These are phyloP conservation scores for Lota lota DNA, from an alignment of 2,113 vertebrate genomes.

Conservation along the genomic window DNA sequence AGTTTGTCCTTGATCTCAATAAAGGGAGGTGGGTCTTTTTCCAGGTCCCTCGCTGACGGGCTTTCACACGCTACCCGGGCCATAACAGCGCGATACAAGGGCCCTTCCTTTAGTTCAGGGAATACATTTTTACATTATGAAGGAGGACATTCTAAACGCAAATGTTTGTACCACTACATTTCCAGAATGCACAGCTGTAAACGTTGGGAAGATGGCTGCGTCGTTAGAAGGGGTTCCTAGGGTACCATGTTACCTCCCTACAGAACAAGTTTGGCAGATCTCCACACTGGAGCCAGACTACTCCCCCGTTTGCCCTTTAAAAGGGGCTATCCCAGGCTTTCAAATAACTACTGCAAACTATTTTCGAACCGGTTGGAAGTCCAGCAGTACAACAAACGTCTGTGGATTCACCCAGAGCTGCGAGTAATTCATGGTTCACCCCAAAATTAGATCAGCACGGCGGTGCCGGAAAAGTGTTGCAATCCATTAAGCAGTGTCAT, in stretches of 20 bases:
- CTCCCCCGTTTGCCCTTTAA: constrained; percentile 30
- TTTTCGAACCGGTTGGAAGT: constrained; percentile 47
- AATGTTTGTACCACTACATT: constrained; percentile 11
- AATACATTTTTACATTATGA: too few species aligned
- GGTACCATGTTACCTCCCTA: constrained; percentile 37
- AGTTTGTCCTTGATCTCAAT: constrained; percentile 12
- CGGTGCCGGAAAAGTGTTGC: constrained; percentile 44
- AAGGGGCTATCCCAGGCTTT: constrained; percentile 37
- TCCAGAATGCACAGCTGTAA: constrained; percentile 35
- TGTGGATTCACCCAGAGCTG: constrained; percentile 49
- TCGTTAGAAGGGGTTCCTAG: constrained; percentile 23
- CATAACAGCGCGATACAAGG: too few species aligned
- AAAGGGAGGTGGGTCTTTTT: constrained; percentile 13
- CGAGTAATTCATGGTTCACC: constrained; percentile 58
- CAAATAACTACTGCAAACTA: constrained; percentile 50
- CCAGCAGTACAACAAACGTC: constrained; percentile 34
- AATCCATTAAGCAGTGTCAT: constrained; percentile 60
- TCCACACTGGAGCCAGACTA: constrained; percentile 56
- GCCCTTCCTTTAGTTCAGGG: too few species aligned
- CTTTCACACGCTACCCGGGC: too few species aligned
- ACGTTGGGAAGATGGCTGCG: constrained; percentile 33
- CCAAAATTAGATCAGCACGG: constrained; percentile 59
- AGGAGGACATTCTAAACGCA: too few species aligned
- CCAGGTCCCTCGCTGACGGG: neutral
- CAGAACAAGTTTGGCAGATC: constrained; percentile 36